Evolutionary conservation across 2,113 vertebrate species (phyloP), one percentile per base, ranked within the genome.

Genomic region (Stictonetta naevosa): DNA sequence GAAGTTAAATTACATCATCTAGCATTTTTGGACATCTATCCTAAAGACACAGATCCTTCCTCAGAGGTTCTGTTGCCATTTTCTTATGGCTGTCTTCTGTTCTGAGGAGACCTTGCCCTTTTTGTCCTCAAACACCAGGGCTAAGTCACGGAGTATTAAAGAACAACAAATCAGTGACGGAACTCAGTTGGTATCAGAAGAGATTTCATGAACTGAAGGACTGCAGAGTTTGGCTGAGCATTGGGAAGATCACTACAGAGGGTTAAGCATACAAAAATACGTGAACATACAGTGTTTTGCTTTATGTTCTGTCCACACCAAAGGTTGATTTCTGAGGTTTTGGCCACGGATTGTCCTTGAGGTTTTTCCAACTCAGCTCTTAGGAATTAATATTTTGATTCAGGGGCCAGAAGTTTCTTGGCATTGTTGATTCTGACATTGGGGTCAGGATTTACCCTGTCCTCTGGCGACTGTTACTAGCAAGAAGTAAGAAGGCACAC

Each of bases 291-390:
- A 79, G 53, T 60, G 67, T 33, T 79, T 92, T 86, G 14, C 21
- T 91, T 69, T 64, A 34, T 20, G 11, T n/a, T 89, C 36, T 42
- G 68, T 92, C 84, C 48, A 91, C 40, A 84, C 66, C 15, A 78
- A 94, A 85, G 56, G 79, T 68, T 97, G 88, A 82, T 95, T 97
- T 88, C 72, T 90, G 94, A 95, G 67, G 46, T 67, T 95, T 91
- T 94, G 69, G 56, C 81, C 36, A 33, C 40, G 50, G 67, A 74
- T 76, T 29, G 71, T 59, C 34, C 53, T 75, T 78, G 52, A 48
- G 69, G 44, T 25, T 95, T 96, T 96, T 89, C 85, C 69, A 73
- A 16, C 63, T 88, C 34, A 38, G n/a, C 38, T 53, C 74, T 90
- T 34, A 64, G 75, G 52, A 75, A 86, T 83, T 90, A 86, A 66